A percentile compares a stretch with the other conserved stretches of the same genome.
phyloP scores from a whole-genome alignment of 2,113 vertebrate species.

The Noctilio leporinus region DNA sequence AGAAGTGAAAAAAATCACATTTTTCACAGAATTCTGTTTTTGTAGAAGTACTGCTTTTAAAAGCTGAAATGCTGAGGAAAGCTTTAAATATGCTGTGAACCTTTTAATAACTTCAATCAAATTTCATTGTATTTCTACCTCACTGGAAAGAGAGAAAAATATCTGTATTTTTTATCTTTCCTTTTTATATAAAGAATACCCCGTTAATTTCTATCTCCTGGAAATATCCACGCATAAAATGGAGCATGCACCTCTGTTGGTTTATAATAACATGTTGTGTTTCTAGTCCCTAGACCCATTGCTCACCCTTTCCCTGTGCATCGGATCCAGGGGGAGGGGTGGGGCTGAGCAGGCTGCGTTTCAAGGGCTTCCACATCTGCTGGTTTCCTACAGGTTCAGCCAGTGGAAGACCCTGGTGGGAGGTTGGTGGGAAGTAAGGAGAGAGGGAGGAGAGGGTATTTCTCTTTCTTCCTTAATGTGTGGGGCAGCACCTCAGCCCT shows the following conservation, averaged over 20 bases:
- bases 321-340: fast-evolving
- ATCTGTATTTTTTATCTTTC: neutral
- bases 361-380: neutral
- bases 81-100: neutral
- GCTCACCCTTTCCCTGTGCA: neutral
- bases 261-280: neutral
- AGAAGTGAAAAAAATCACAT: neutral
- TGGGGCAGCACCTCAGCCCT: neutral
- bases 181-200: conserved; percentile 10
- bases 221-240: neutral
- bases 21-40: neutral
- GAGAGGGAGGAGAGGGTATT: neutral
- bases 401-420: neutral
- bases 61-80: neutral
- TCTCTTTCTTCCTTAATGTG: neutral
- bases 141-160: neutral
- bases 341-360: neutral
- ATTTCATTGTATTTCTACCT: neutral
- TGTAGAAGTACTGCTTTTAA: neutral
- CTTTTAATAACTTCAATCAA: neutral
- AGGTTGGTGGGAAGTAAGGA: neutral
- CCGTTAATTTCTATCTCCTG: neutral
- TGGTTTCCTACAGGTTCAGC: neutral
- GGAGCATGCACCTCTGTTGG: neutral
- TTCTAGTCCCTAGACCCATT: neutral